Percentiles rank a stretch among this genome's conserved stretches.
These are phyloP conservation scores for Conus canariensis DNA, from an alignment of 2,888 invertebrate genomes.

Conservation along the genomic window DNA sequence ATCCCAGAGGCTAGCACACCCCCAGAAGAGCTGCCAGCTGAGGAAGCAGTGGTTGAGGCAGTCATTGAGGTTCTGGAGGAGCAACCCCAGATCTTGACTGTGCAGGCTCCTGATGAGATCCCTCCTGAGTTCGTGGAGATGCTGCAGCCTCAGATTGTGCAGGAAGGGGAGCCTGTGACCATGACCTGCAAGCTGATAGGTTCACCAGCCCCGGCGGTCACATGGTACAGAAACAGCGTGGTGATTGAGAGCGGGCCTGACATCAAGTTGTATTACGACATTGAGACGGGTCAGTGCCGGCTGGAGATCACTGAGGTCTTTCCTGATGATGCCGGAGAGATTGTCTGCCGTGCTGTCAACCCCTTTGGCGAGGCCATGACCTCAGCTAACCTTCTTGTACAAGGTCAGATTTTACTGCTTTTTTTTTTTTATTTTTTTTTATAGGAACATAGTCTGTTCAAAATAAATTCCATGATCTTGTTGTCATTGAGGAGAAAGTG, in stretches of 20 bases:
- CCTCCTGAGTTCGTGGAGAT: constrained; percentile 74
- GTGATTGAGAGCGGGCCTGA: constrained; percentile 68
- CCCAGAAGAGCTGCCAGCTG: constrained; percentile 56
- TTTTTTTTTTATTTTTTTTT: not conserved
- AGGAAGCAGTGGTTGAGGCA: constrained; percentile 58
- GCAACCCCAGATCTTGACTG: constrained; percentile 52
- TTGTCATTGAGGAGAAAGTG: too few species aligned
- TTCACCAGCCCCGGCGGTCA: constrained; percentile 70
- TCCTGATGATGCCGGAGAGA: constrained; percentile 97
- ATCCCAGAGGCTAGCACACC: constrained; percentile 52
- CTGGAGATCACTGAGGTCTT: constrained; percentile 97
- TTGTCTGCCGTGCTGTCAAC: constrained; percentile 96
- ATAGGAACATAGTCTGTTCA: too few species aligned
- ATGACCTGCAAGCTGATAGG: constrained; percentile 72
- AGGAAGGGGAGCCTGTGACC: constrained; percentile 70
- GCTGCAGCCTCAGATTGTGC: constrained; percentile 71
- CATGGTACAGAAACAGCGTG: constrained; percentile 71
- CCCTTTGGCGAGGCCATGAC: constrained; percentile 97
- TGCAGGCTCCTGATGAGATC: constrained; percentile 64
- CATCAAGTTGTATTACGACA: constrained; percentile 67
- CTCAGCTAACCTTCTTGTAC: constrained; percentile 73
- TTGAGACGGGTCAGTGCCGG: constrained; percentile 81
- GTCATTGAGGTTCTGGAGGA: constrained; percentile 59
- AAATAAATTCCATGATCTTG: too few species aligned
- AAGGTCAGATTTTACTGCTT: constrained; percentile 61